Percentiles rank a stretch among this genome's conserved stretches.
Evolutionary conservation across 2,113 vertebrate species (phyloP).

Genomic region (Peromyscus californicus): DNA sequence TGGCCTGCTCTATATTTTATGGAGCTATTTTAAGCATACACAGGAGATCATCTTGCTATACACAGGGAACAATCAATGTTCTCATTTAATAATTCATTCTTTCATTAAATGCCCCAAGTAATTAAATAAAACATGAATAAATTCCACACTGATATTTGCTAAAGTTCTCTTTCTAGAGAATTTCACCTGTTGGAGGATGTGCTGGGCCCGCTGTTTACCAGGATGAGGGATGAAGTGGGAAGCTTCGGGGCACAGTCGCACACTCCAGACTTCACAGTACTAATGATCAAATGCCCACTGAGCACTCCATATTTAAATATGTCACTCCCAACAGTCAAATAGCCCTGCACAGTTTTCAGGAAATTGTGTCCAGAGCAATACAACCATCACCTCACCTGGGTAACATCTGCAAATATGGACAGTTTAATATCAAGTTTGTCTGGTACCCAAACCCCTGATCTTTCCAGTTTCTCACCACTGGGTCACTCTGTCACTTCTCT

Average conservation of each 20-base stretch:
- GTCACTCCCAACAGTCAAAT: background rate
- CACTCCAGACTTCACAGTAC: background rate
- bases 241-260: background rate
- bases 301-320: background rate
- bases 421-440: background rate
- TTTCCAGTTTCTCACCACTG: background rate
- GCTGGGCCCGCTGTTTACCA: background rate
- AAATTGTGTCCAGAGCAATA: background rate
- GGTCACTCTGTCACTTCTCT: background rate
- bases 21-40: conserved; percentile 81
- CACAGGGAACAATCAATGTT: conserved; percentile 85
- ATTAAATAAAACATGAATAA: conserved; percentile 86
- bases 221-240: background rate
- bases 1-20: conserved; percentile 71
- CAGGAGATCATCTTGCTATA: conserved; percentile 84
- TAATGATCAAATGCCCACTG: background rate
- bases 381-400: background rate
- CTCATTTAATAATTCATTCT: conserved; percentile 86
- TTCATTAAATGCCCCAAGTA: conserved; percentile 82
- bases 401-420: background rate
- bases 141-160: conserved; percentile 83
- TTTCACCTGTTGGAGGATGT: conserved; percentile 70
- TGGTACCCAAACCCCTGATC: background rate
- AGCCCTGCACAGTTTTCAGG: background rate
- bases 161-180: conserved; percentile 81